Percentiles rank a stretch among this genome's conserved stretches.
Evolutionary conservation across 2,113 vertebrate species (phyloP).

Genomic region (Myiagra hebetior): DNA sequence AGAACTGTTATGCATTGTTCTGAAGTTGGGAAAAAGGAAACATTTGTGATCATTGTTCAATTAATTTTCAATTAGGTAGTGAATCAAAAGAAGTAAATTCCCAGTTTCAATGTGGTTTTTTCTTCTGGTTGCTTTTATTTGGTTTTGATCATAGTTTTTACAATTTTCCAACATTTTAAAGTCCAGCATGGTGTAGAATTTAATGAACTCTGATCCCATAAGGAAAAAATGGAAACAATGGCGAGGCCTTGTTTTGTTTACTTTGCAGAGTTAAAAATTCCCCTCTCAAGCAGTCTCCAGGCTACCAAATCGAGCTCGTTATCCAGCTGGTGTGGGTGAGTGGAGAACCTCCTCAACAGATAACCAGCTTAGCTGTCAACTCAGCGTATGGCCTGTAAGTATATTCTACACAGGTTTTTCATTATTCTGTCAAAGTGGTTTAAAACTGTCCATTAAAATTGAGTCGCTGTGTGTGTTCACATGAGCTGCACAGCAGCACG

Average conservation of each 20-base stretch:
- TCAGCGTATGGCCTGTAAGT: conserved; percentile 96
- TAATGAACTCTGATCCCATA: not conserved
- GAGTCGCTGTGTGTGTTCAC: not conserved
- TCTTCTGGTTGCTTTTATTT: not conserved
- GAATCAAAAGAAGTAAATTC: not conserved
- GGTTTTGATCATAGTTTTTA: not conserved
- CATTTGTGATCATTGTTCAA: not conserved
- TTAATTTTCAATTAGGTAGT: not conserved
- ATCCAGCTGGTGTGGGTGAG: conserved; percentile 97
- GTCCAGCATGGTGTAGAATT: not conserved
- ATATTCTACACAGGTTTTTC: not conserved
- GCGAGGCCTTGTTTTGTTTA: not conserved
- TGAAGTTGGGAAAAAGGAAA: not conserved
- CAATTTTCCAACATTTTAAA: not conserved
- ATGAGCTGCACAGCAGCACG: not conserved
- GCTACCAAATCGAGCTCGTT: conserved; percentile 93
- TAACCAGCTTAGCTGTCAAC: conserved; percentile 93
- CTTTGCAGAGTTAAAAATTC: conserved; percentile 89
- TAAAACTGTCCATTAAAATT: not conserved
- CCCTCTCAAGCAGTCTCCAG: conserved; percentile 93
- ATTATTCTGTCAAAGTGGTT: not conserved
- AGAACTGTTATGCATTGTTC: not conserved
- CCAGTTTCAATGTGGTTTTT: not conserved
- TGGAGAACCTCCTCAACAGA: conserved; percentile 95
- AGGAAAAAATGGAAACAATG: not conserved